phyloP scores from a whole-genome alignment of 2,113 vertebrate species.

The Channa argus region DNA sequence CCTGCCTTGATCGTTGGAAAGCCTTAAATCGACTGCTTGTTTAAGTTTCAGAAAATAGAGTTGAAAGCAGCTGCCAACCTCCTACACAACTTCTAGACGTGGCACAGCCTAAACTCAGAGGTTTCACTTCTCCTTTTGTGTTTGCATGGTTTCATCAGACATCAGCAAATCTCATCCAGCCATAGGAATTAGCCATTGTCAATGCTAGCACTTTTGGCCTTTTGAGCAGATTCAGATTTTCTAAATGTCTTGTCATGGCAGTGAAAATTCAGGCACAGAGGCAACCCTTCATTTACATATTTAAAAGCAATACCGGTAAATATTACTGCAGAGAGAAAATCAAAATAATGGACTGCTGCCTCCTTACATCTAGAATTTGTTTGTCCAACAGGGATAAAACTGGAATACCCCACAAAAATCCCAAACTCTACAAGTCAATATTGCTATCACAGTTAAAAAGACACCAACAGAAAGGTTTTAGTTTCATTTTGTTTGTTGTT shows the following conservation, averaged over 20 bases:
- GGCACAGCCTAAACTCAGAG: conserved; percentile 23
- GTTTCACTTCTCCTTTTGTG: conserved; percentile 57
- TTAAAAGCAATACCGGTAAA: background rate
- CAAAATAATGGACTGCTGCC: background rate
- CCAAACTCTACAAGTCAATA: too few species aligned
- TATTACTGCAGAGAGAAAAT: background rate
- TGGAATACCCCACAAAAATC: background rate
- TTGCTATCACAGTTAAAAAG: background rate
- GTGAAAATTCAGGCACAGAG: background rate
- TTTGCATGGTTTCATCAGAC: conserved; percentile 53
- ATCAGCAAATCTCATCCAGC: conserved; percentile 53
- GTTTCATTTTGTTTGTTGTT: conserved; percentile 22
- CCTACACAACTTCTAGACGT: conserved; percentile 33
- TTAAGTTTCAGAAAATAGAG: conserved; percentile 15
- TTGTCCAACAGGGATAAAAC: background rate
- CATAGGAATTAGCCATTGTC: conserved; percentile 29
- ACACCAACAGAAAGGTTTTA: background rate
- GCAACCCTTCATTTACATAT: background rate
- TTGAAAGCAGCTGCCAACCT: background rate
- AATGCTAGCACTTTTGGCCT: conserved; percentile 32
- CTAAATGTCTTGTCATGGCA: too few species aligned
- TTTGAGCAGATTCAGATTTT: too few species aligned
- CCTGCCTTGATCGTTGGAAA: too few species aligned
- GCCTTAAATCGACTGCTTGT: too few species aligned
- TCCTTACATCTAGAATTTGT: background rate